These are phyloP conservation scores for Kryptolebias ocellatus DNA, from an alignment of 2,797 vertebrate species.

Conservation along the genomic window DNA sequence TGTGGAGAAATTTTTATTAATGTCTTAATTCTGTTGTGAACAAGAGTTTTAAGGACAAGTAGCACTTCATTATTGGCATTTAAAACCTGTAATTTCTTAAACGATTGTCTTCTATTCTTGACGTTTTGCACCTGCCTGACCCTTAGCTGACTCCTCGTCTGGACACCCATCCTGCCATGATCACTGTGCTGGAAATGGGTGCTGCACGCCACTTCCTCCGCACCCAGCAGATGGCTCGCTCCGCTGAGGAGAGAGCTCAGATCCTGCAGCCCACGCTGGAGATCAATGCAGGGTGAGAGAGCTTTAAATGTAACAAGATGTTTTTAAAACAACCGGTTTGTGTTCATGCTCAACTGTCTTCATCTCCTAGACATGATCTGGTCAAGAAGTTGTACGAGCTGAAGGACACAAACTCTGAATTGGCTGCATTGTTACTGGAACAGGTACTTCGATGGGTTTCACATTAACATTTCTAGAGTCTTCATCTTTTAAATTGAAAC, in stretches of 20 bases:
- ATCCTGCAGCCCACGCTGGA: slow-evolving; percentile 96
- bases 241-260: slow-evolving; percentile 90
- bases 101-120: too few species aligned
- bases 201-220: slow-evolving; percentile 96
- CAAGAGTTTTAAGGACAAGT: too few species aligned
- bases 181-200: slow-evolving; percentile 98
- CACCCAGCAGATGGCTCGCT: slow-evolving; percentile 94
- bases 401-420: slow-evolving; percentile 85
- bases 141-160: slow-evolving; percentile 90
- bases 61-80: too few species aligned
- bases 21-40: too few species aligned
- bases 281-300: slow-evolving; percentile 89
- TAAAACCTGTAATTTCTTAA: too few species aligned
- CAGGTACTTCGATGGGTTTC: slow-evolving; percentile 80
- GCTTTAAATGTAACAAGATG: too few species aligned
- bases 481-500: slow-evolving; percentile 8
- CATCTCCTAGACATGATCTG: slow-evolving; percentile 84
- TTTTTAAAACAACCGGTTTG: background rate
- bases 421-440: slow-evolving; percentile 91
- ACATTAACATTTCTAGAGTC: background rate
- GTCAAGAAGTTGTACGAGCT: slow-evolving; percentile 90
- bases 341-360: background rate
- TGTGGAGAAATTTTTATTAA: too few species aligned
- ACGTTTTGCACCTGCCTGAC: background rate
- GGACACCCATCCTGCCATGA: slow-evolving; percentile 96